These are phyloP conservation scores for Junonia oenone DNA, from an alignment of 2,888 invertebrate genomes.

Conservation along the genomic window DNA sequence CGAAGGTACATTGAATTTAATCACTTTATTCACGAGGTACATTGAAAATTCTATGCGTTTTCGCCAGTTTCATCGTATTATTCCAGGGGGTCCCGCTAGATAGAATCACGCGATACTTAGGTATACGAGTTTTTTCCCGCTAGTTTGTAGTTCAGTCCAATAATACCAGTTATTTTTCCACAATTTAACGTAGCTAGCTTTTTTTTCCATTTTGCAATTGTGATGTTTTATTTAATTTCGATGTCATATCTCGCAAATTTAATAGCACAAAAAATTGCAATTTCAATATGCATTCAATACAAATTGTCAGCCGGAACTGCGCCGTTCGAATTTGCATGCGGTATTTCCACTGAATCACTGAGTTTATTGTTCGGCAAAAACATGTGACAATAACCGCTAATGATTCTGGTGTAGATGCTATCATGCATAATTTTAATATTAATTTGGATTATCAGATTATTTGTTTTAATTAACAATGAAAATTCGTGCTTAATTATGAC, in stretches of 20 bases:
- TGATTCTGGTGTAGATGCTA: constrained; percentile 9
- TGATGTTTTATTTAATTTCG: not conserved
- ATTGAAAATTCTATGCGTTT: no score
- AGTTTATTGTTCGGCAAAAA: constrained; percentile 16
- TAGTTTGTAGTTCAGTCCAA: no score
- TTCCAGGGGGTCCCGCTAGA: no score
- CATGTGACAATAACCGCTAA: constrained; percentile 15
- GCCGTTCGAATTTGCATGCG: constrained; percentile 13
- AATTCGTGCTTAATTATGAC: not conserved
- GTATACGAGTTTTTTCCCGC: no score
- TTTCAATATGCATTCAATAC: constrained; percentile 14
- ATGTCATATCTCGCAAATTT: not conserved
- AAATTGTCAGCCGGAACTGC: constrained; percentile 13
- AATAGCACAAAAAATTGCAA: not conserved
- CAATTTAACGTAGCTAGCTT: no score
- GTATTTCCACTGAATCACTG: constrained; percentile 15
- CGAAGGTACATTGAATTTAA: no score
- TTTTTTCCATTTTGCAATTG: not conserved
- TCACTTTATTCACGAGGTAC: no score
- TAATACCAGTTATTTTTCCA: no score
- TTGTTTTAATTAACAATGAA: not conserved
- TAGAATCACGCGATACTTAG: no score
- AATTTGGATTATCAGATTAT: constrained; percentile 2
- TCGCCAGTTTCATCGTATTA: no score
- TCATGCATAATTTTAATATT: constrained; percentile 2